A percentile compares a stretch with the other conserved stretches of the same genome.
Evolutionary conservation across 2,797 vertebrate species (phyloP).

Genomic region (Enteromius viviparus): DNA sequence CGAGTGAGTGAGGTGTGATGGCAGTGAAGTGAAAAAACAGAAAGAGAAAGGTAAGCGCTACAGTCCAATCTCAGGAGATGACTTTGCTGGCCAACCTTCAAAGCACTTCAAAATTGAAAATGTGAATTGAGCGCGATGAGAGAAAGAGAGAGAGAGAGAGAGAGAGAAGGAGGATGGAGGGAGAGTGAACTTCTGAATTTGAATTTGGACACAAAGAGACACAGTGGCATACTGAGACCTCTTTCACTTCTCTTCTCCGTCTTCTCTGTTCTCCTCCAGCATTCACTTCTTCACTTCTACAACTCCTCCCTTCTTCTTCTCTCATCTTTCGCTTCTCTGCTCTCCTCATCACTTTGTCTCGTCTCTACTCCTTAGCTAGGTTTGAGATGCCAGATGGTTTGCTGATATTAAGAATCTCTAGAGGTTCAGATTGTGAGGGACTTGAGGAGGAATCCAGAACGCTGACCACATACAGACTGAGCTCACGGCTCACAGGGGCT

Average conservation of each 20-base stretch:
- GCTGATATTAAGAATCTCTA: constrained; percentile 75
- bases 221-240: constrained; percentile 64
- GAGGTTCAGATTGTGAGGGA: constrained; percentile 65
- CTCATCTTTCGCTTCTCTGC: not conserved
- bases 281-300: not conserved
- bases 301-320: not conserved
- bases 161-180: constrained; percentile 54
- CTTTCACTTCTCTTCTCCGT: not conserved
- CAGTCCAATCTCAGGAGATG: constrained; percentile 58
- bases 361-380: constrained; percentile 1
- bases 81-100: constrained; percentile 64
- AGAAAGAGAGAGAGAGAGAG: constrained; percentile 46
- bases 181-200: constrained; percentile 62
- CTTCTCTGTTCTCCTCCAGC: not conserved
- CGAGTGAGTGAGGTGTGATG: constrained; percentile 38
- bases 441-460: constrained; percentile 38
- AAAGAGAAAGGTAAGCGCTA: constrained; percentile 49
- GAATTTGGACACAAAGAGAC: constrained; percentile 68
- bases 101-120: constrained; percentile 66
- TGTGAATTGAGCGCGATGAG: constrained; percentile 54
- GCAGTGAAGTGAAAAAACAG: constrained; percentile 66
- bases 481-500: not conserved
- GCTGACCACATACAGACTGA: constrained; percentile 28
- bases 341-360: not conserved
- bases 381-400: constrained; percentile 77